Percentiles rank a stretch among this genome's conserved stretches.
Conservation (phyloP, 2,888 invertebrate genomes). For the Cremastobaeus sp. region DNA sequence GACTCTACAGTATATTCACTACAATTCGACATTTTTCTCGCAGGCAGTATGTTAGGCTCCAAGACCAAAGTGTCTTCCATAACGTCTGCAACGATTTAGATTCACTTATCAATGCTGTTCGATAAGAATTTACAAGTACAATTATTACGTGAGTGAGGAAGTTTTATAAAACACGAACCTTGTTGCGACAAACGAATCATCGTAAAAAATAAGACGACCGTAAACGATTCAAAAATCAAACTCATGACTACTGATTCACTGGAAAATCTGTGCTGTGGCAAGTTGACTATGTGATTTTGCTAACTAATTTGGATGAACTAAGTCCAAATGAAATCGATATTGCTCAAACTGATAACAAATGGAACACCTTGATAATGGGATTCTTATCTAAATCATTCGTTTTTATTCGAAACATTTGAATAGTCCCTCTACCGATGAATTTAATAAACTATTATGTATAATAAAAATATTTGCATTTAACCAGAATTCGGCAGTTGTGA, state of each 20-base stretch:
- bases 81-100: constrained; percentile 41
- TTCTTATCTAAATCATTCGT: constrained; percentile 49
- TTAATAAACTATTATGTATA: constrained; percentile 9
- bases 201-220: constrained; percentile 17
- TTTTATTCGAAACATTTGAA: constrained; percentile 43
- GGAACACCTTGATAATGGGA: constrained; percentile 45
- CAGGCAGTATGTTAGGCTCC: background rate
- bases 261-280: constrained; percentile 5
- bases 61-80: constrained; percentile 6
- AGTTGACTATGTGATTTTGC: background rate
- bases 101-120: constrained; percentile 4
- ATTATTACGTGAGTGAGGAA: background rate
- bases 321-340: constrained; percentile 47
- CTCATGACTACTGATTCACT: constrained; percentile 9
- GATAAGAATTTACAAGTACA: constrained; percentile 3
- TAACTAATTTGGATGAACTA: constrained; percentile 45
- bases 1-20: constrained; percentile 33
- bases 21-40: constrained; percentile 26
- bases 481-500: background rate
- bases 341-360: constrained; percentile 49
- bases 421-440: constrained; percentile 16
- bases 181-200: constrained; percentile 27
- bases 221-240: constrained; percentile 15
- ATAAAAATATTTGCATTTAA: background rate
- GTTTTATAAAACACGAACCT: constrained; percentile 14